Evolutionary conservation across 1,140 invertebrate genomes (phyloP), one percentile per base, ranked within the genome.

Genomic region (Orius insidiosus): DNA sequence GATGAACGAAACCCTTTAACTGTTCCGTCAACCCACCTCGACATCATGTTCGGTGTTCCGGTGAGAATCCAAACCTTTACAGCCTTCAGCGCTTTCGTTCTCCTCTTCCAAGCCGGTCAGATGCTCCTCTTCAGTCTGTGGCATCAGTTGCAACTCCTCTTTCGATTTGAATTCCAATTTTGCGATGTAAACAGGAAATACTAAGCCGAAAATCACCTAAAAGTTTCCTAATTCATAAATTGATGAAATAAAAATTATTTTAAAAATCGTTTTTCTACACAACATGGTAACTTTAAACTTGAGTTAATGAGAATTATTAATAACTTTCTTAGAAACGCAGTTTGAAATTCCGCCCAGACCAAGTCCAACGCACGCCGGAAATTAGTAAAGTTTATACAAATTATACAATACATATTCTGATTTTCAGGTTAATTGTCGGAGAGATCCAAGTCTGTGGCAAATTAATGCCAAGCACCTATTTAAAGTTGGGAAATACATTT

Each of bases 41-140:
- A 77, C 76, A 61, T 85, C 81, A 15, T 74, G 76, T 53, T 74
- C 58, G 8, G 53, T 51, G 34, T 48, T 54, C 24, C 55, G 35
- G 30, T 55, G 54, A 10, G 39, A 15, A 41, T 50, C 46, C 1
- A 37, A 32, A 66, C 58, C 50, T 61, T 59, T 14, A 53, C 68
- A 64, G 42, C 68, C 70, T 48, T 70, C 80, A 33, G 79, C 68
- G 59, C 81, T 81, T 38, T 58, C 56, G 41, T 53, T 60, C 59
- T 85, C 81, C 46, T 70, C 68, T 45, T 71, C 68, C 1, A 69
- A 56, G 3, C 65, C 67, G 39, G 68, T 68, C 47, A 82, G 66
- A 69, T 95, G 89, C 65, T 96, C 92, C 58, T 95, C 90, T 64
- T 92, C 86, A 0, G 90, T 96, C 65, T 90, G 86, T 6, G 93